Evolutionary conservation across 2,888 invertebrate species (phyloP).

Genomic region (Norana najaformis): DNA sequence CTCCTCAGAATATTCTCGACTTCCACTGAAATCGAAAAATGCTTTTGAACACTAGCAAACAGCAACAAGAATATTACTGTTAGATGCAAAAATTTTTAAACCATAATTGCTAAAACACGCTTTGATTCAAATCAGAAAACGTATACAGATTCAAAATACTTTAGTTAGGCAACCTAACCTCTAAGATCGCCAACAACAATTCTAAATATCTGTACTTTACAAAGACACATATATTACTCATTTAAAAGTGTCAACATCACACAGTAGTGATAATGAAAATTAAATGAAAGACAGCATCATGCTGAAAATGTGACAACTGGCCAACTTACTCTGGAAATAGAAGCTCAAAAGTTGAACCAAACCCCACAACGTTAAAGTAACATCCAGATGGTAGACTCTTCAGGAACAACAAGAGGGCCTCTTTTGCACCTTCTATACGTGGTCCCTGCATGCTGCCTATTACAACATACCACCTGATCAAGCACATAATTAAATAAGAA

Average conservation of each 20-base stretch:
- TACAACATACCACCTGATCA: constrained; percentile 26
- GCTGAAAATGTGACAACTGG: background rate
- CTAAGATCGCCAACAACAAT: too few species aligned
- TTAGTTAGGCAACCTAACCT: too few species aligned
- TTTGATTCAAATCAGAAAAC: background rate
- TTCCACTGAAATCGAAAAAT: constrained; percentile 37
- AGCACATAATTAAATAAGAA: background rate
- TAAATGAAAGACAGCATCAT: background rate
- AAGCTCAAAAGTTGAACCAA: constrained; percentile 47
- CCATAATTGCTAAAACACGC: background rate
- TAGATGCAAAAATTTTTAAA: background rate
- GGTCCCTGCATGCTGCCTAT: constrained; percentile 49
- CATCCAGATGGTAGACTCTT: constrained; percentile 52
- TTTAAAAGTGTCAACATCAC: background rate
- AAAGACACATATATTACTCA: background rate
- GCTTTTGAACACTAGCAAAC: background rate
- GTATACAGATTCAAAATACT: background rate
- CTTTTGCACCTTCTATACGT: constrained; percentile 49
- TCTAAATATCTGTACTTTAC: too few species aligned
- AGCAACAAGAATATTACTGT: background rate
- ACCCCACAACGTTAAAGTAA: constrained; percentile 51
- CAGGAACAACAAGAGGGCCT: constrained; percentile 50
- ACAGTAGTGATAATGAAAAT: background rate
- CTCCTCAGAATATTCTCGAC: constrained; percentile 49
- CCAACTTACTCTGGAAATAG: constrained; percentile 50